phyloP scores from a whole-genome alignment of 2,797 vertebrate genomes.

The Lepilemur ruficaudatus region DNA sequence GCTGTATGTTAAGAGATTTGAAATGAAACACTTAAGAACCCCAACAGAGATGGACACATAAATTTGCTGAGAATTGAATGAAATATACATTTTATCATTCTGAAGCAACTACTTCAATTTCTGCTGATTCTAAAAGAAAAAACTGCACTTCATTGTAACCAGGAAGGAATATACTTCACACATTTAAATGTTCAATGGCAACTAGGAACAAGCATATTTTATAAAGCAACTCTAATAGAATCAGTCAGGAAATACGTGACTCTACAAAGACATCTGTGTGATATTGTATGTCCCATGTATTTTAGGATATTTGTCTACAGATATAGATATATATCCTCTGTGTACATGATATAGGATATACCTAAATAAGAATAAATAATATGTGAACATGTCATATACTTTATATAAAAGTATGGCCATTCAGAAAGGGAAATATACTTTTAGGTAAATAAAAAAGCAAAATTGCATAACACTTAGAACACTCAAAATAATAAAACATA shows the following conservation, averaged over 20 bases:
- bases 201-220: conserved; percentile 32
- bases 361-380: background rate
- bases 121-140: background rate
- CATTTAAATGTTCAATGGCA: background rate
- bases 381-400: background rate
- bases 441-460: background rate
- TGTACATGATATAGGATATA: background rate
- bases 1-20: background rate
- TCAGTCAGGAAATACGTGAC: background rate
- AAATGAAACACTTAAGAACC: background rate
- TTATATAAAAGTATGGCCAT: background rate
- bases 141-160: background rate
- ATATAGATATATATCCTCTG: background rate
- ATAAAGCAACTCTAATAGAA: conserved; percentile 4
- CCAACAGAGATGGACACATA: background rate
- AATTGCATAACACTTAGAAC: background rate
- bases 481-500: background rate
- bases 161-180: conserved; percentile 43
- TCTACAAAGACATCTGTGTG: background rate
- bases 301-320: background rate
- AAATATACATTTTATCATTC: conserved; percentile 14
- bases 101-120: conserved; percentile 29
- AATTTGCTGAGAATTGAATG: background rate
- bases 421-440: background rate
- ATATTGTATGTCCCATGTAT: background rate